Evolutionary conservation across 2,113 vertebrate species (phyloP), one percentile per base, ranked within the genome.

Genomic region (Myocastor coypus): DNA sequence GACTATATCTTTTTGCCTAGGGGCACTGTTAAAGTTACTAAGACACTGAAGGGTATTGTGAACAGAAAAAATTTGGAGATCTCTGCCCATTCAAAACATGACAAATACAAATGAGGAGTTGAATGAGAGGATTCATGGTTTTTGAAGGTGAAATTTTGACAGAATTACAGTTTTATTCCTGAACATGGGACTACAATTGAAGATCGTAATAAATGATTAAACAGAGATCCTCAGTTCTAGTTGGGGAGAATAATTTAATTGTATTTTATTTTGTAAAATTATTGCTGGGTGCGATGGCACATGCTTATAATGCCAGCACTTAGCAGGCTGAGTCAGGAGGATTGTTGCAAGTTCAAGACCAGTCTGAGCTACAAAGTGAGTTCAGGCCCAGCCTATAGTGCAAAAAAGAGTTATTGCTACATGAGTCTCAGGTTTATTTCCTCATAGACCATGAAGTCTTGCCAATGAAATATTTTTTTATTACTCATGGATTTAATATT

Each of bases 401-500:
- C 52, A 55, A 14, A 2, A 55, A 13, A 55, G 14, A 55, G 52
- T 90, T 90, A 94, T 89, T 96, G 59, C 86, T 94, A 71, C 57
- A 86, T 55, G 80, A 91, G 52, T 59, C 32, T 89, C 90, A 57
- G 32, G 68, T 94, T 96, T 96, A 97, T 92, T 94, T 97, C 78
- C 73, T 95, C 73, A 92, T 24, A 94, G 83, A 64, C 26, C n/a
- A 89, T 80, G 92, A 96, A 69, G 24, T 2, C 34, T 80, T 96
- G 96, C 94, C 83, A 95, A 86, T 63, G 32, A n/a, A n/a, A n/a
- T n/a, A n/a, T n/a, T 92, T 96, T 83, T 89, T 75, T 75, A 95
- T 92, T 89, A 93, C 63, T 86, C 37, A 32, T 86, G n/a, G 50
- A 87, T 91, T 32, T 87, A 89, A 91, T 57, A 83, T 59, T 83